Conservation (phyloP, 2,113 vertebrate species). For the Alexandromys fortis region DNA sequence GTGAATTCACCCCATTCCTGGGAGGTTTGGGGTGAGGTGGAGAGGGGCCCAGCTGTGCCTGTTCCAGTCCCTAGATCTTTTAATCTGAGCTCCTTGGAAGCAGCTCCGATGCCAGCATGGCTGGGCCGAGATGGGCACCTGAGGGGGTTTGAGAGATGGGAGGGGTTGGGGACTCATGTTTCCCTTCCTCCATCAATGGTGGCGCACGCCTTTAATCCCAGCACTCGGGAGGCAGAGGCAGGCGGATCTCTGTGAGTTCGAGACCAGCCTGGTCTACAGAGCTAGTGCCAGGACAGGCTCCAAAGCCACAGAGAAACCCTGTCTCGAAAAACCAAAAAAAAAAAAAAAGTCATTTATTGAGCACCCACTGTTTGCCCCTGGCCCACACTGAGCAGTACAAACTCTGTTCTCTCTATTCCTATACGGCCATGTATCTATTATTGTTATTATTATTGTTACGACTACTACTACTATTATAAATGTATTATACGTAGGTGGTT, state of each 20-base stretch:
- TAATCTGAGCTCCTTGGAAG: not conserved
- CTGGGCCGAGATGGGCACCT: not conserved
- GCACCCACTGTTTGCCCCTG: not conserved
- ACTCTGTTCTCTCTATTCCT: not conserved
- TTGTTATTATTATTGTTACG: no score
- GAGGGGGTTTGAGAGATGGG: not conserved
- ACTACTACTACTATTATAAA: no score
- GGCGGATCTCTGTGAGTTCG: no score
- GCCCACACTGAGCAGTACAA: not conserved
- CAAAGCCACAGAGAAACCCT: no score
- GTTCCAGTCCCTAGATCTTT: not conserved
- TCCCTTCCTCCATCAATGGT: not conserved
- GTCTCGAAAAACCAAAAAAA: no score
- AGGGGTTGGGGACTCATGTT: not conserved
- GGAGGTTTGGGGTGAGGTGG: no score
- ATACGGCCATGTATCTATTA: not conserved
- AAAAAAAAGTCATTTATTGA: not conserved
- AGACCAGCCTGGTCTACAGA: no score
- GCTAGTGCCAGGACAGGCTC: no score
- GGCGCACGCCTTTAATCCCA: no score
- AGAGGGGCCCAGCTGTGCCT: fast-evolving
- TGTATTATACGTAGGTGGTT: not conserved
- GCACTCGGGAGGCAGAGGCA: no score
- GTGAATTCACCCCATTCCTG: not conserved
- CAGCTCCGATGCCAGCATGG: not conserved